Evolutionary conservation across 2,797 vertebrate species (phyloP).

Genomic region (Coracias cyanogaster): DNA sequence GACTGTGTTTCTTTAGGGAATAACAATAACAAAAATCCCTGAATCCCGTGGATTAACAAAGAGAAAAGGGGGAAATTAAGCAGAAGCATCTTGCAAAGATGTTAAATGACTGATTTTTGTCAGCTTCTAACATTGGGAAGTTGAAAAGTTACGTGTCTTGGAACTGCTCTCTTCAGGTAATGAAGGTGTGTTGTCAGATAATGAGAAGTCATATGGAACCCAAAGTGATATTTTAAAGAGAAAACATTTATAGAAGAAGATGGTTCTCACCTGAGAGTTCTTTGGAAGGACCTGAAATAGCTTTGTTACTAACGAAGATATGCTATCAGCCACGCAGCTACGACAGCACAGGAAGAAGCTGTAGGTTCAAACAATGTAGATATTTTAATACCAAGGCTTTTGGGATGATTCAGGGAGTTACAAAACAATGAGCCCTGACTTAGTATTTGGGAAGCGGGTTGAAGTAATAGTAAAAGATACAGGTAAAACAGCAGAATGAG

Average conservation of each 20-base stretch:
- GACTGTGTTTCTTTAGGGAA: neutral
- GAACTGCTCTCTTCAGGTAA: neutral
- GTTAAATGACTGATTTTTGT: constrained; percentile 8
- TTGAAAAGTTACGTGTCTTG: neutral
- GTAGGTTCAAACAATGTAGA: neutral
- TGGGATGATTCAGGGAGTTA: neutral
- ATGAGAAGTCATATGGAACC: constrained; percentile 26
- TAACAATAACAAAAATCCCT: neutral
- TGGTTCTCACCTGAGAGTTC: constrained; percentile 2
- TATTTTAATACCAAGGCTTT: neutral
- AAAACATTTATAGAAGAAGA: constrained; percentile 20
- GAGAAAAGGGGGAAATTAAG: neutral
- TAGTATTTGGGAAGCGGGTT: neutral
- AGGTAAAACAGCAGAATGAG: neutral
- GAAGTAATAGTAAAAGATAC: neutral
- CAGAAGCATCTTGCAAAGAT: neutral
- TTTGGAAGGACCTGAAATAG: neutral
- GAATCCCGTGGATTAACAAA: neutral
- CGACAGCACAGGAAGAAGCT: neutral
- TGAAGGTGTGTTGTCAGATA: constrained; percentile 28
- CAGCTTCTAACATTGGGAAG: neutral
- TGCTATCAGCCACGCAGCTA: neutral
- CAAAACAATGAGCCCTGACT: neutral
- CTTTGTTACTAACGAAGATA: neutral
- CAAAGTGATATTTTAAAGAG: constrained; percentile 1